Conservation (phyloP, 2,113 vertebrate species). For the Entomyzon cyanotis region DNA sequence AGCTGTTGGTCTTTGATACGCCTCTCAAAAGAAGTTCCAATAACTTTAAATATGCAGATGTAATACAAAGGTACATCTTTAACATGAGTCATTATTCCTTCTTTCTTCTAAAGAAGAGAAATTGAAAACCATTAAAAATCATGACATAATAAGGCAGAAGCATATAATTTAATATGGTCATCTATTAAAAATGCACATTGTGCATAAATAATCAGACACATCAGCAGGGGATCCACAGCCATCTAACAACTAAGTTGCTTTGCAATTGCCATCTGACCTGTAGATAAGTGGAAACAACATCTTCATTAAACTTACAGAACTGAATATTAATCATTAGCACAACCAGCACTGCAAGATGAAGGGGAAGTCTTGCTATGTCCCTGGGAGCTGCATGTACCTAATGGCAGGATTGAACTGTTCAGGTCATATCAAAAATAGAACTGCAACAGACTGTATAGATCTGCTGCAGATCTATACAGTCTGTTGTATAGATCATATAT, state of each 20-base stretch:
- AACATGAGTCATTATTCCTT: not conserved
- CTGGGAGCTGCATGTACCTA: not conserved
- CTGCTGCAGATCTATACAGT: no score
- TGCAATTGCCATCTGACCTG: slow-evolving; percentile 42
- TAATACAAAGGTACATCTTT: not conserved
- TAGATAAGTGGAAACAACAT: slow-evolving; percentile 29
- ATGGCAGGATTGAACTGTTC: not conserved
- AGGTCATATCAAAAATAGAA: slow-evolving; percentile 17
- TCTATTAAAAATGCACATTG: slow-evolving; percentile 13
- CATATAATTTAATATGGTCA: slow-evolving; percentile 2
- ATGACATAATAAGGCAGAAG: not conserved
- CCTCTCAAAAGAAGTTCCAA: not conserved
- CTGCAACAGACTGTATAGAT: no score
- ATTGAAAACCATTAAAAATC: slow-evolving; percentile 5
- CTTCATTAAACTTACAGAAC: slow-evolving; percentile 35
- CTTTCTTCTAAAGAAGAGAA: not conserved
- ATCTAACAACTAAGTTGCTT: slow-evolving; percentile 4
- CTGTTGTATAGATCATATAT: no score
- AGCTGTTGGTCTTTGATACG: not conserved
- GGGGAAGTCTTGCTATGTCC: not conserved
- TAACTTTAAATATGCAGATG: not conserved
- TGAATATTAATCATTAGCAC: slow-evolving; percentile 21
- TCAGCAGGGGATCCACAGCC: slow-evolving; percentile 17
- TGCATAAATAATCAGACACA: not conserved
- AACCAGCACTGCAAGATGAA: not conserved